Evolutionary conservation across 2,888 invertebrate genomes (phyloP), one percentile per base, ranked within the genome.

Genomic region (Phyto melanocephala): DNA sequence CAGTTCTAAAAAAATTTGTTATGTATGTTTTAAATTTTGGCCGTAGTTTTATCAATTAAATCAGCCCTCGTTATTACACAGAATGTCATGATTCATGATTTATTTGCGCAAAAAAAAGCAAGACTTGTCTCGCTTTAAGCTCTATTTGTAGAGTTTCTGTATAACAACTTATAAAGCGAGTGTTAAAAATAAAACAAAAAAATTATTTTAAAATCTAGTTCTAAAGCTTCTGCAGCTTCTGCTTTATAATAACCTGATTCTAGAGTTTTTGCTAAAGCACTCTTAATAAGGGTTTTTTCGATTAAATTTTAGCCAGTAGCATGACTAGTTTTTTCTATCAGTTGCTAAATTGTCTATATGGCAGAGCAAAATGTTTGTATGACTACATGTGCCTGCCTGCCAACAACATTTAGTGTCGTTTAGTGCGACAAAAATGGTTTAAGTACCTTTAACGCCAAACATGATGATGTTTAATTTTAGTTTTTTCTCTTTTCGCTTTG

Each of bases 371-470:
- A 72, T 40, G 72, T 22, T 72, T 80, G 70, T 68, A 62, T 63
- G 15, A 35, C 42, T 68, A 40, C 28, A n/a, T 67, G 65, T 24
- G 75, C 37, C 65, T 74, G 56, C 56, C 68, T 20, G 17, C 33
- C 58, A 71, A 75, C 67, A 82, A 62, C 62, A 79, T 79, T 82
- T 82, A 82, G 79, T 82, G 82, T 79, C 82, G 82, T 79, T 82
- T 72, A 80, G 83, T 80, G 83, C 83, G 80, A 83, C 83, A 83
- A 80, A 80, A 83, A 83, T 83, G 83, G 83, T 80, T 83, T 83
- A 80, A 83, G 70, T 83, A 80, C 80, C 58, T 83, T 83, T 80
- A 74, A 78, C 80, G 80, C 77, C 77, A 78, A 83, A 80, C 77
- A 68, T 70, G 80, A 71, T 74, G 70, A 77, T 60, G 52, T 77